A percentile compares a stretch with the other conserved stretches of the same genome.
These are phyloP conservation scores for Rhagologus leucostigma DNA, from an alignment of 2,113 vertebrate genomes.

Conservation along the genomic window DNA sequence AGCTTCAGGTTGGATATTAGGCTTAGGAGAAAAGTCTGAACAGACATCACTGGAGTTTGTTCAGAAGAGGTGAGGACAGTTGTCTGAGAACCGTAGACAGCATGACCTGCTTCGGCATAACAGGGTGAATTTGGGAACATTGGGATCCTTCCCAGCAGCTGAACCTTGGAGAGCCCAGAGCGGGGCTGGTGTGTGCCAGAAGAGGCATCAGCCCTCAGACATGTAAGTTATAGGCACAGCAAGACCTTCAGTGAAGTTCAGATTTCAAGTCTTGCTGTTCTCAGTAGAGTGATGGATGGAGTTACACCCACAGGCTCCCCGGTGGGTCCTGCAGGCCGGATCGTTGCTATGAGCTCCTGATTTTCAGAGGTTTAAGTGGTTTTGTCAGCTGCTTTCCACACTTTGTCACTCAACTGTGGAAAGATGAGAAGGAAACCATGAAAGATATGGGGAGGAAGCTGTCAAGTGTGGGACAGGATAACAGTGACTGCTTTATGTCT, in stretches of 20 bases:
- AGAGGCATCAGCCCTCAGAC: neutral
- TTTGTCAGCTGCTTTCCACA: neutral
- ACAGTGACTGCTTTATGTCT: neutral
- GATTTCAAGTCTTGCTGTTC: neutral
- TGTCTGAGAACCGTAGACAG: neutral
- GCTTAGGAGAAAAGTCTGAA: neutral
- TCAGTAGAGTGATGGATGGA: neutral
- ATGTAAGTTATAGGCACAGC: neutral
- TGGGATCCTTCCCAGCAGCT: neutral
- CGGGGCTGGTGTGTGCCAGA: neutral
- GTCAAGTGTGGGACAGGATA: neutral
- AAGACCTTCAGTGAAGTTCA: neutral
- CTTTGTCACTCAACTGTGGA: neutral
- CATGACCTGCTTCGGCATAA: neutral
- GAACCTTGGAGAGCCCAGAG: neutral
- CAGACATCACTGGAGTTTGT: neutral
- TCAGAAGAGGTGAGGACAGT: neutral
- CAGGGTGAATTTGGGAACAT: neutral
- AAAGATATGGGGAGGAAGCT: neutral
- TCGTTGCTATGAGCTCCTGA: neutral
- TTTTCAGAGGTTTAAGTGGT: neutral
- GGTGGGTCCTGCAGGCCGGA: neutral
- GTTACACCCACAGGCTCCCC: neutral
- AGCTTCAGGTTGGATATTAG: neutral
- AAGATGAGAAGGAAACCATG: neutral